Evolutionary conservation across 2,888 invertebrate genomes (phyloP).

Genomic region (Endotricha flammealis): DNA sequence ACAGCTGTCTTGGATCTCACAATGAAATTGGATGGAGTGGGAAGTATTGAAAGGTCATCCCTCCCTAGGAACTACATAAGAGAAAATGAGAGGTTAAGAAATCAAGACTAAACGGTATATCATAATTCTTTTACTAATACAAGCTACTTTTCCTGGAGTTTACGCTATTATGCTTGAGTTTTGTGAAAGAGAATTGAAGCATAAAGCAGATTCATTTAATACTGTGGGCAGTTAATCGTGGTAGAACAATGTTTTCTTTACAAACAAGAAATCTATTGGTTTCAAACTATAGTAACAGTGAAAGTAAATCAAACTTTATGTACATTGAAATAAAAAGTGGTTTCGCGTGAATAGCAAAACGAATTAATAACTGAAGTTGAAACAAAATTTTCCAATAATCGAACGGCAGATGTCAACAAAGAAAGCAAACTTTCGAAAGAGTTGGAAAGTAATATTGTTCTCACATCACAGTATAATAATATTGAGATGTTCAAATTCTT

Average conservation of each 20-base stretch:
- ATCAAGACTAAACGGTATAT: too few relatives aligned
- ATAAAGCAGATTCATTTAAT: not conserved
- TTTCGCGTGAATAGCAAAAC: constrained; percentile 19
- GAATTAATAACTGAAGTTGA: constrained; percentile 50
- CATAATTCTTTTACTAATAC: too few relatives aligned
- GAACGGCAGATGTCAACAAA: constrained; percentile 72
- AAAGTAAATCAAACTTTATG: too few relatives aligned
- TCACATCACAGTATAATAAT: constrained; percentile 27
- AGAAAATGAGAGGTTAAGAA: too few relatives aligned
- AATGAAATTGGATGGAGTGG: too few relatives aligned
- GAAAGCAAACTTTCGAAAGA: constrained; percentile 75
- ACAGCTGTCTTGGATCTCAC: too few relatives aligned
- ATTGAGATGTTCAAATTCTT: not conserved
- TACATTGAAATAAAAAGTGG: constrained; percentile 25
- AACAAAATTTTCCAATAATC: constrained; percentile 61
- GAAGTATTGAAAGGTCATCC: too few relatives aligned
- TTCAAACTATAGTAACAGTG: not conserved
- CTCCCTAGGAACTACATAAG: too few relatives aligned
- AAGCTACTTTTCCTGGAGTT: too few relatives aligned
- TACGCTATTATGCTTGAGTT: too few relatives aligned
- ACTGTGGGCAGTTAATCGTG: not conserved
- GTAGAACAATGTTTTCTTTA: constrained; percentile 22
- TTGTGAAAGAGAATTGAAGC: too few relatives aligned
- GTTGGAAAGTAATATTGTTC: constrained; percentile 68
- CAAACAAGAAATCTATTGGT: constrained; percentile 18